phyloP scores from a whole-genome alignment of 92 coral and sea anemone genomes.

The Nematostella vectensis region DNA sequence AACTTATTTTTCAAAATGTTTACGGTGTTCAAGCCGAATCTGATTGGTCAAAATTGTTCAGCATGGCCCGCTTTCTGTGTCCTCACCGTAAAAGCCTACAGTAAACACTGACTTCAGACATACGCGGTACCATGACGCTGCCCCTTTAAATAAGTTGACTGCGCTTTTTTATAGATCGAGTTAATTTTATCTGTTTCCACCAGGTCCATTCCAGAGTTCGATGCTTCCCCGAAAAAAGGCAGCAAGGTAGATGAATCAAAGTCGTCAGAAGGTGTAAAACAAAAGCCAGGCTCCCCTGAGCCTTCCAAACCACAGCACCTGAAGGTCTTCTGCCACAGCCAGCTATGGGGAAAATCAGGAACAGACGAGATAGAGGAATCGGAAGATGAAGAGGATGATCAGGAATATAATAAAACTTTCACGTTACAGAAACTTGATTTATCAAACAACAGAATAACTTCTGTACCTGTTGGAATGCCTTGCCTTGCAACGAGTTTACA shows the following conservation, averaged over 20 bases:
- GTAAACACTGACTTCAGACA: no score
- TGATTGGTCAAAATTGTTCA: no score
- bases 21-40: no score
- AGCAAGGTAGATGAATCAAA: no score
- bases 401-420: constrained; percentile 54
- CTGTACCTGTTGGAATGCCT: constrained; percentile 68
- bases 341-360: constrained; percentile 74
- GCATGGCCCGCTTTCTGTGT: no score
- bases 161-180: no score
- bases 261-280: not conserved
- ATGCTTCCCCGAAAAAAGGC: not conserved
- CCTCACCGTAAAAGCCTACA: no score
- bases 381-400: constrained; percentile 88
- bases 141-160: no score
- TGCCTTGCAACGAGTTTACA: constrained; percentile 82
- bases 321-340: constrained; percentile 74
- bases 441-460: constrained; percentile 52
- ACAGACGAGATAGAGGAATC: constrained; percentile 86
- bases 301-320: constrained; percentile 54
- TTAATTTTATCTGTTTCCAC: no score
- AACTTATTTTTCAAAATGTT: no score
- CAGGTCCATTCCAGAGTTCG: constrained; percentile 1
- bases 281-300: constrained; percentile 7
- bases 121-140: no score
- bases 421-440: constrained; percentile 80